phyloP scores from a whole-genome alignment of 2,113 vertebrate species.

The Callorhinus ursinus region DNA sequence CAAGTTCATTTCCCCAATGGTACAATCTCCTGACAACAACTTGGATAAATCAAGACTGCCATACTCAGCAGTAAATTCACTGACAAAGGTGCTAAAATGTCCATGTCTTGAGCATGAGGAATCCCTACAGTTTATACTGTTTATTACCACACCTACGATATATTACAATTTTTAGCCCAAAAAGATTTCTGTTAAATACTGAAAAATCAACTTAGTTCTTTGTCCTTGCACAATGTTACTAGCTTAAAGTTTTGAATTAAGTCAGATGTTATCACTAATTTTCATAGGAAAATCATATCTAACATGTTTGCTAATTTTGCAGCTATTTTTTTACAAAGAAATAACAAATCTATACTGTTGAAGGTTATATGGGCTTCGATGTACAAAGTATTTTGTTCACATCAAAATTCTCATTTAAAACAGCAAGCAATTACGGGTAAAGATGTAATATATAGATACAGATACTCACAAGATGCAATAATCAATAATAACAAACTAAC shows the following conservation, averaged over 20 bases:
- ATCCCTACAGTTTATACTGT: not conserved
- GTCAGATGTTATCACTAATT: not conserved
- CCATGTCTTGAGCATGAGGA: not conserved
- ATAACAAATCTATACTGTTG: not conserved
- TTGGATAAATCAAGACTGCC: not conserved
- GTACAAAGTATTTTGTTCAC: not conserved
- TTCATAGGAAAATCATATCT: not conserved
- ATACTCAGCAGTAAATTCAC: not conserved
- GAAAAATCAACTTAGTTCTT: not conserved
- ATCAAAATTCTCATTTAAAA: not conserved
- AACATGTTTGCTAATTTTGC: not conserved
- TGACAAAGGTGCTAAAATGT: not conserved
- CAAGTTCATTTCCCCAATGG: not conserved
- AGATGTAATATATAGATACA: not conserved
- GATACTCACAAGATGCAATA: not conserved
- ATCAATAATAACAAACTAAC: not conserved
- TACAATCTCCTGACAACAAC: not conserved
- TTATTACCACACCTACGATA: not conserved
- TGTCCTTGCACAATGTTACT: not conserved
- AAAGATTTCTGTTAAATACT: not conserved
- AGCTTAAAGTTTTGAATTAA: not conserved
- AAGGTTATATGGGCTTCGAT: not conserved
- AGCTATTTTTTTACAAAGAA: not conserved
- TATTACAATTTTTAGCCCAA: not conserved
- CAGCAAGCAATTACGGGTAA: not conserved